Evolutionary conservation across 2,797 vertebrate species (phyloP).

Genomic region (Limnodromus scolopaceus): DNA sequence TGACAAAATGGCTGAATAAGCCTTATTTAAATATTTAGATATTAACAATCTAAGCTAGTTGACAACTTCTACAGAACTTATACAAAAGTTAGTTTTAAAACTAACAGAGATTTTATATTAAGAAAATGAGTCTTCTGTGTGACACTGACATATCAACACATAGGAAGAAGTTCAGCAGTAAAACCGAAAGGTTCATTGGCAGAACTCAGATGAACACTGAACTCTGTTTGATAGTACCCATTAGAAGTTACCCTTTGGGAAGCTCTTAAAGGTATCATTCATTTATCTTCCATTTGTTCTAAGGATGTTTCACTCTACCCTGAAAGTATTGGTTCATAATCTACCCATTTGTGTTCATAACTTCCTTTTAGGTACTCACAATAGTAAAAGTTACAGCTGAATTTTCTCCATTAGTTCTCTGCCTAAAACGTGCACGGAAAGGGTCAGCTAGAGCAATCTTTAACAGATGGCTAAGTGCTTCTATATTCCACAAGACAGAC

Average conservation of each 20-base stretch:
- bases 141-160: not conserved
- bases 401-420: not conserved
- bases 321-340: not conserved
- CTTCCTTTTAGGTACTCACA: not conserved
- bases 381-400: not conserved
- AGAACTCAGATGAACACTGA: not conserved
- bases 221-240: not conserved
- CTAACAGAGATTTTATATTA: not conserved
- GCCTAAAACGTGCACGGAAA: accelerated
- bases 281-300: not conserved
- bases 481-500: not conserved
- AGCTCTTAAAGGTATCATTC: not conserved
- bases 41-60: not conserved
- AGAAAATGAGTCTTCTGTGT: not conserved
- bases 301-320: not conserved
- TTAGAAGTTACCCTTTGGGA: not conserved
- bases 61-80: not conserved
- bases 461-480: not conserved
- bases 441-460: not conserved
- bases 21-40: not conserved
- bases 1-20: not conserved
- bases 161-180: not conserved
- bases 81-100: not conserved
- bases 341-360: not conserved
- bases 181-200: not conserved